Base-by-base conservation (phyloP, 2,888 invertebrate species). In the Cephus rjabovi region DNA sequence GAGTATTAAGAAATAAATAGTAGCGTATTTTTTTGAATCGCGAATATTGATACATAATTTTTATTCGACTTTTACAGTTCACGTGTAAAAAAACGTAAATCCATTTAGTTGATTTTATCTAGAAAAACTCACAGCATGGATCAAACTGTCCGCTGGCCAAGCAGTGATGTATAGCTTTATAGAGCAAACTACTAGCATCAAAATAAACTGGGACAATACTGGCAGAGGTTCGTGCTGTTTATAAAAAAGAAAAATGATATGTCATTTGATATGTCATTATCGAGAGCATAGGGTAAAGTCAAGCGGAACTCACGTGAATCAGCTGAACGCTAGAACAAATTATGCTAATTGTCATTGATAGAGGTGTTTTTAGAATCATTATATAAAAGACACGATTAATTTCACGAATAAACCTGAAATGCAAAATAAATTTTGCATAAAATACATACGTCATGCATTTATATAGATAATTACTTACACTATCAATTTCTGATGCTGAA, bases 101-200 rank as follows among this genome's bases (percentile, higher is more conserved):
- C 6, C 56, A 9, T 23, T 56, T 12, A 34, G 31, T 71, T 71
- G 71, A 71, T 33, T 71, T 56, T 9, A 15, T 6, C 23, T 9
- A 9, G 56, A 23, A 56, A 56, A 56, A 76, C 81, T 80, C 80
- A 88, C 89, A 78, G 82, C 85, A 34, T 84, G 84, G 37, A 83
- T 83, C 30, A 89, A 82, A 77, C 89, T 86, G 73, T 89, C 86
- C 4, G 89, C 89, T 4, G 89, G 87, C 84, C 87, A 86, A 6
- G 86, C 82, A n/a, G 79, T 88, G 1, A 88, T 79, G 70, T 84
- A 88, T 3, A 89, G 81, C 30, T 84, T 85, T 15, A 85, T 75
- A 40, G 84, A 83, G n/a, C 86, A 86, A 34, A 80, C 82, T n/a
- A 83, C 6, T 2, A 86, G 80, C 83, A 89, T 80, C 15, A 83